Base-by-base conservation (phyloP, 2,797 vertebrate species). In the Semotilus atromaculatus region DNA sequence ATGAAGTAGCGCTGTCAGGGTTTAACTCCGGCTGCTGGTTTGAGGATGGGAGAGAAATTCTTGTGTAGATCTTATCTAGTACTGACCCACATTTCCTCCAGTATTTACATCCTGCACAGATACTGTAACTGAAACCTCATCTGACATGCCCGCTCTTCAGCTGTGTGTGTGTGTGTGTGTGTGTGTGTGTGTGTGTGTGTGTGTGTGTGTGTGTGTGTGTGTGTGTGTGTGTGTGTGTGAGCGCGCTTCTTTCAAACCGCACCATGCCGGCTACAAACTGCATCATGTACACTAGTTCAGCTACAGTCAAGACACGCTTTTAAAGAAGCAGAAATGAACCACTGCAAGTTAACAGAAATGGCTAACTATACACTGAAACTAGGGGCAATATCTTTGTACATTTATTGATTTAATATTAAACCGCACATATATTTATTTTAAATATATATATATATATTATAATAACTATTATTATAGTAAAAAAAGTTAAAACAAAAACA, bases 11-110 rank as follows among this genome's bases (percentile, higher is more conserved):
- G 5, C 11, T n/a, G 45, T 75, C 73, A 31, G 18, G 1, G 26
- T 60, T 40, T 29, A 13, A 19, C 23, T 5, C 62, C 53, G 26
- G 51, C 45, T 14, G 29, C 34, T 58, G 34, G 51, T 58, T 38
- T 38, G 34, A 76, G 34, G 74, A 60, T 78, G 55, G 36, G 7
- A 76, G 74, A 19, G 53, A 18, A 7, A 62, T 43, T 62, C 38
- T 78, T 43, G n/a, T 62, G 55, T 14, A 21, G 75, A 78, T 78
- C 9, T 43, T 78, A 78, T 78, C 75, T 62, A 29, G 38, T 13
- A 0, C 55, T 78, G 75, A 78, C 75, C 75, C 55, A 78, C 75
- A 78, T 78, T 43, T 62, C n/a, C 55, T 29, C 14, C 75, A 43
- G 75, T 78, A 78, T 62, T 78, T 62, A 13, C 75, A 62, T 60